Percentiles rank a stretch among this genome's conserved stretches.
Evolutionary conservation across 2,888 invertebrate genomes (phyloP).

Genomic region (Allygus modestus): DNA sequence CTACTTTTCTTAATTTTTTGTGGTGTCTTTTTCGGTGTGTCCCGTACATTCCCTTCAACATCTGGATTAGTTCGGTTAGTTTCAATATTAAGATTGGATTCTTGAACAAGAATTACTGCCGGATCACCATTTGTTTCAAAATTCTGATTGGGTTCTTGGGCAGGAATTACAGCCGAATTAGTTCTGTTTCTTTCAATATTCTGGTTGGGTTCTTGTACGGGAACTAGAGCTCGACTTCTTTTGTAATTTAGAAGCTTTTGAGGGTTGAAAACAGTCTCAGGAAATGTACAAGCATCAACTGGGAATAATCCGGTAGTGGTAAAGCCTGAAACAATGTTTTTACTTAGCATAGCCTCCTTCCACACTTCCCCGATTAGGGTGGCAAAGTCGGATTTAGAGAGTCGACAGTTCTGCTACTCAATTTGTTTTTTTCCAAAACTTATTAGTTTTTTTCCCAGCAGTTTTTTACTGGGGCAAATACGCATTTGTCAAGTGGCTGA

Average conservation of each 20-base stretch:
- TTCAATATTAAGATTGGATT: neutral
- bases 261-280: constrained; percentile 54
- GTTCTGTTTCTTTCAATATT: neutral
- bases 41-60: neutral
- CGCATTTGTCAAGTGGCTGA: constrained; percentile 55
- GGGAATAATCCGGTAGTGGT: constrained; percentile 56
- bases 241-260: constrained; percentile 51
- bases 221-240: constrained; percentile 47
- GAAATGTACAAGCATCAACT: constrained; percentile 56
- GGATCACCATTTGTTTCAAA: neutral
- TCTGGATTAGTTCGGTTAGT: neutral
- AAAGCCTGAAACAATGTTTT: constrained; percentile 55
- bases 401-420: constrained; percentile 48
- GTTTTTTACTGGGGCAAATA: constrained; percentile 57
- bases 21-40: constrained; percentile 18
- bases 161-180: no score
- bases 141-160: neutral
- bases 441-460: constrained; percentile 61
- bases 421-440: constrained; percentile 39
- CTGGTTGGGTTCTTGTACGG: neutral
- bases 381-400: constrained; percentile 52
- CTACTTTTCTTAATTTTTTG: neutral
- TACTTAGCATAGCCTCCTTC: constrained; percentile 34
- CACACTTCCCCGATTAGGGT: constrained; percentile 62
- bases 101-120: neutral